These are phyloP conservation scores for Anisognathus igniventris DNA, from an alignment of 2,797 vertebrate species.

Conservation along the genomic window DNA sequence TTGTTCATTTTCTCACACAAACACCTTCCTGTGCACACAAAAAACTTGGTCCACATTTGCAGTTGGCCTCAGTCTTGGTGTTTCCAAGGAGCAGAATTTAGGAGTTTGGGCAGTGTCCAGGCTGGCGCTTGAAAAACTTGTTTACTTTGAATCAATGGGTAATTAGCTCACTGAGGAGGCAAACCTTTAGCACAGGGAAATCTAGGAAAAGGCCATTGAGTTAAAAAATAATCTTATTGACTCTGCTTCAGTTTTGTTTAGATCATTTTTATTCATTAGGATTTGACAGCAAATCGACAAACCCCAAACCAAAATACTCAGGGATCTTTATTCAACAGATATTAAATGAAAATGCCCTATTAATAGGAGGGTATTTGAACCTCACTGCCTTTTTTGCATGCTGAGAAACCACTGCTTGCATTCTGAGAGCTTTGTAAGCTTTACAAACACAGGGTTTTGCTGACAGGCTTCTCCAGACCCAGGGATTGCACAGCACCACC, in stretches of 20 bases:
- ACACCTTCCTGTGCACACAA: accelerated
- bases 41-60: background rate
- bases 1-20: background rate
- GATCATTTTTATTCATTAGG: background rate
- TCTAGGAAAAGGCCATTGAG: background rate
- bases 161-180: background rate
- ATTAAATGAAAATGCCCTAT: background rate
- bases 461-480: background rate
- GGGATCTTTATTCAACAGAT: background rate
- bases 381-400: background rate
- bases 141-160: background rate
- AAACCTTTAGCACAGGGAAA: background rate
- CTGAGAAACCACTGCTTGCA: background rate
- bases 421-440: background rate
- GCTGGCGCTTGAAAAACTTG: background rate
- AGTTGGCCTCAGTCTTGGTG: background rate
- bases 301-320: background rate
- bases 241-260: background rate
- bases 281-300: background rate
- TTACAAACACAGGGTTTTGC: accelerated
- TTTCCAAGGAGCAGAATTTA: background rate
- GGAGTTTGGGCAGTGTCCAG: background rate
- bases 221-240: background rate
- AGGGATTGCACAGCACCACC: background rate
- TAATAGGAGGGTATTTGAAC: background rate